Conservation (phyloP, 2,113 vertebrate genomes). For the Rhineura floridana region DNA sequence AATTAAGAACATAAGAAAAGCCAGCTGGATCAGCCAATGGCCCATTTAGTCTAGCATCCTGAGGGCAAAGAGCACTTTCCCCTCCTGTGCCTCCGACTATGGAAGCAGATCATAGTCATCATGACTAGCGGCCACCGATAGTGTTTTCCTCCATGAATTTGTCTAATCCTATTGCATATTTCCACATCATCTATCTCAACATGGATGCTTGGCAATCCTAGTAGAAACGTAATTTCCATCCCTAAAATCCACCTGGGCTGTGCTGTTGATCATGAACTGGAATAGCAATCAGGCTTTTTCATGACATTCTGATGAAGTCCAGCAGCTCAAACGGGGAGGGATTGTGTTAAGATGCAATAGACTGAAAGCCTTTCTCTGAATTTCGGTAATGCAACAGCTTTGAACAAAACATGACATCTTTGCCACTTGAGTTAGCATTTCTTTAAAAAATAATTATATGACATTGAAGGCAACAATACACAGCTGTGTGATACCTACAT, state of each 20-base stretch:
- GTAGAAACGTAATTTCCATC: constrained; percentile 54
- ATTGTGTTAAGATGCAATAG: constrained; percentile 63
- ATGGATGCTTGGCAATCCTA: background rate
- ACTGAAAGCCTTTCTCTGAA: constrained; percentile 76
- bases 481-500: constrained; percentile 76
- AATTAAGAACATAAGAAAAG: too few relatives aligned
- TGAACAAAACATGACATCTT: constrained; percentile 75
- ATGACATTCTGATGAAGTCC: constrained; percentile 61
- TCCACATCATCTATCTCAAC: background rate
- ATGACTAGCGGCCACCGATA: too few relatives aligned
- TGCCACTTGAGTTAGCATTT: constrained; percentile 62
- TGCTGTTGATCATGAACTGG: constrained; percentile 63
- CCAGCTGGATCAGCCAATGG: too few relatives aligned
- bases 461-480: constrained; percentile 72
- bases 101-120: too few relatives aligned
- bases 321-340: constrained; percentile 51
- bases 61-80: too few relatives aligned
- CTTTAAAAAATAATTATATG: constrained; percentile 61
- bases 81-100: too few relatives aligned
- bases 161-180: too few relatives aligned
- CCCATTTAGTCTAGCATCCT: too few relatives aligned
- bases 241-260: constrained; percentile 55
- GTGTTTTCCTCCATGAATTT: background rate
- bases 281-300: constrained; percentile 68
- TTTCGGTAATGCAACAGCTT: constrained; percentile 73